phyloP scores from a whole-genome alignment of 2,113 vertebrate genomes.

The Girardinichthys multiradiatus region DNA sequence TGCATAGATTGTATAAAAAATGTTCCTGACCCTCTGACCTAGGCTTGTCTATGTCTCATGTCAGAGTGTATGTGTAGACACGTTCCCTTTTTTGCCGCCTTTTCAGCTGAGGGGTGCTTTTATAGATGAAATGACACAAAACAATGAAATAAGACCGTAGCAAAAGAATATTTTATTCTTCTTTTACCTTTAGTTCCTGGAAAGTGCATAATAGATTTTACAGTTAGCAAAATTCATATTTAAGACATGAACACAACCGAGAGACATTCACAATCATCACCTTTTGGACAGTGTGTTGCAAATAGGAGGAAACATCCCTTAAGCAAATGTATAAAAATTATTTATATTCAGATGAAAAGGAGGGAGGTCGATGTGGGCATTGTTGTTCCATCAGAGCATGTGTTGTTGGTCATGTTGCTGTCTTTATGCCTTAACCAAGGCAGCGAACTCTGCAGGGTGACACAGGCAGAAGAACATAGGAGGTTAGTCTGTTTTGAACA shows the following conservation, averaged over 20 bases:
- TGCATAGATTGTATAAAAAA: not conserved
- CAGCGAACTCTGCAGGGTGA: conserved; percentile 78
- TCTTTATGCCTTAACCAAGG: conserved; percentile 80
- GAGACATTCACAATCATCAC: conserved; percentile 82
- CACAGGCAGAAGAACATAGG: not conserved
- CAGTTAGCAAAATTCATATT: conserved; percentile 84
- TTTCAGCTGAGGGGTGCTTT: not conserved
- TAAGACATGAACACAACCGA: conserved; percentile 84
- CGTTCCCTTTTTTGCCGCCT: not conserved
- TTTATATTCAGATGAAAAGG: conserved; percentile 80
- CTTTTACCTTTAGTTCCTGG: conserved; percentile 78
- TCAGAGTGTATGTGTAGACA: too few species aligned
- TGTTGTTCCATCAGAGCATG: conserved; percentile 81
- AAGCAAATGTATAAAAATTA: conserved; percentile 84
- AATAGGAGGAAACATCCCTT: conserved; percentile 76
- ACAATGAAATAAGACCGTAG: conserved; percentile 35
- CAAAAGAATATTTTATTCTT: conserved; percentile 83
- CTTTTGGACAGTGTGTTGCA: conserved; percentile 80
- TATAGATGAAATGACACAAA: not conserved
- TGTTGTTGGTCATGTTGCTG: conserved; percentile 78
- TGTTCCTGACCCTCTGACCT: not conserved
- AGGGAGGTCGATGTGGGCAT: conserved; percentile 73
- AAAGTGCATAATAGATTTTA: conserved; percentile 86
- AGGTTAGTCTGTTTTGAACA: not conserved
- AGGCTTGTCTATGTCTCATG: not conserved